A percentile compares a stretch with the other conserved stretches of the same genome.
phyloP scores from a whole-genome alignment of 2,888 invertebrate genomes.

The Sturmia bella region DNA sequence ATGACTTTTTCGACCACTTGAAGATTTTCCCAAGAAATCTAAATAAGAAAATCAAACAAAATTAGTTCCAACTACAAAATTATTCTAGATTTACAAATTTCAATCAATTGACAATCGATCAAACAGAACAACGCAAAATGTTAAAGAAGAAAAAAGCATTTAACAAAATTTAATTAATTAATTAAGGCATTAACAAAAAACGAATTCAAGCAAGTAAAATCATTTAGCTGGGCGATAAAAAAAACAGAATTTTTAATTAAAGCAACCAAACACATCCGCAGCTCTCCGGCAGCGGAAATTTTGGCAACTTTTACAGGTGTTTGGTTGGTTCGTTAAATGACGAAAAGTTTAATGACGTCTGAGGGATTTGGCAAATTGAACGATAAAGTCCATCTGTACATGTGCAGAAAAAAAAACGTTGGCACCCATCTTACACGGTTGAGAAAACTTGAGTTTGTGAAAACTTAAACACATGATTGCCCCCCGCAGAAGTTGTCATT shows the following conservation, averaged over 20 bases:
- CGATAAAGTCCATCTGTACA: not conserved
- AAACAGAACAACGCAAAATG: conserved; percentile 16
- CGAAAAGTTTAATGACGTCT: not conserved
- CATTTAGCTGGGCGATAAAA: not conserved
- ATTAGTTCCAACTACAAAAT: conserved; percentile 8
- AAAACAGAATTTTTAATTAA: not conserved
- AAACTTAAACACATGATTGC: too few species aligned
- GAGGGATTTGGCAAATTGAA: not conserved
- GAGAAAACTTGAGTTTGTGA: too few species aligned
- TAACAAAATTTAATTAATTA: not conserved
- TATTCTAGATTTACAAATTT: conserved; percentile 12
- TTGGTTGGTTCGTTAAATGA: not conserved
- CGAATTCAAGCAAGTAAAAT: conserved; percentile 10
- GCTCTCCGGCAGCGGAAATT: not conserved
- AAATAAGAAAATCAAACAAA: conserved; percentile 54
- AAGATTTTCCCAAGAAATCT: conserved; percentile 82
- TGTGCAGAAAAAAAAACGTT: too few species aligned
- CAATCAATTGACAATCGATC: conserved; percentile 67
- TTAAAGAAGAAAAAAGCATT: conserved; percentile 16
- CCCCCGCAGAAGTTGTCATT: too few species aligned
- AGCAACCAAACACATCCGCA: not conserved
- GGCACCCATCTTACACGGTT: too few species aligned
- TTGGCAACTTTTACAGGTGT: not conserved
- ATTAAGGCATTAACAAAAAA: conserved; percentile 2
- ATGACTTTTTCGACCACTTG: conserved; percentile 82